phyloP scores from a whole-genome alignment of 2,888 invertebrate species.

The Megaustenia siamemsis region DNA sequence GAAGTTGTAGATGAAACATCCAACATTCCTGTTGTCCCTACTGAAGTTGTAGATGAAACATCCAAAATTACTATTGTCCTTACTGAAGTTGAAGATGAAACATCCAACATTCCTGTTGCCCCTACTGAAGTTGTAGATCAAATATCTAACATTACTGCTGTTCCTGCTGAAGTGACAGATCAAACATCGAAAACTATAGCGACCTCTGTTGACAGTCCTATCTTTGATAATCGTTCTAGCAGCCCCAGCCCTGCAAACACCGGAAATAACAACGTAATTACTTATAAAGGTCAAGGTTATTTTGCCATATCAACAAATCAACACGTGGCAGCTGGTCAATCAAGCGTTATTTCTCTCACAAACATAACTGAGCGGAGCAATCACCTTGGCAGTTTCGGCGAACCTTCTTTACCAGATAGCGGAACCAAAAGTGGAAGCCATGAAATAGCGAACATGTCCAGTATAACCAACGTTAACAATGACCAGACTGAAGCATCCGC shows the following conservation, averaged over 20 bases:
- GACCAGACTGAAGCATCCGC: background rate
- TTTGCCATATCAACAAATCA: background rate
- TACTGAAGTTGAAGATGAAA: no score
- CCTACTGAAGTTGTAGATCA: background rate
- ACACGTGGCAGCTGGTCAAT: background rate
- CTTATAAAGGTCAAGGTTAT: background rate
- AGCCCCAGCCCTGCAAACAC: background rate
- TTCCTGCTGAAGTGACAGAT: background rate
- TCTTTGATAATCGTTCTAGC: background rate
- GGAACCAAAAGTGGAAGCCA: background rate
- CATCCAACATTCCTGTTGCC: no score
- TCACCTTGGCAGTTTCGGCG: background rate
- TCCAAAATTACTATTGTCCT: no score
- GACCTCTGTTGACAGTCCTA: no score
- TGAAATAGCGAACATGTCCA: background rate
- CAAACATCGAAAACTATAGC: no score
- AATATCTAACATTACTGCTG: background rate
- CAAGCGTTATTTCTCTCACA: background rate
- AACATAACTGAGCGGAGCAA: background rate
- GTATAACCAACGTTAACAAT: background rate
- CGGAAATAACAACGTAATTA: background rate
- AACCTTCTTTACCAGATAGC: background rate
- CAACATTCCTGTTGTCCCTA: no score
- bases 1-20: no score
- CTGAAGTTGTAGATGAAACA: no score